Evolutionary conservation across 2,888 invertebrate genomes (phyloP).

Genomic region (Flabesymbios commensalis): DNA sequence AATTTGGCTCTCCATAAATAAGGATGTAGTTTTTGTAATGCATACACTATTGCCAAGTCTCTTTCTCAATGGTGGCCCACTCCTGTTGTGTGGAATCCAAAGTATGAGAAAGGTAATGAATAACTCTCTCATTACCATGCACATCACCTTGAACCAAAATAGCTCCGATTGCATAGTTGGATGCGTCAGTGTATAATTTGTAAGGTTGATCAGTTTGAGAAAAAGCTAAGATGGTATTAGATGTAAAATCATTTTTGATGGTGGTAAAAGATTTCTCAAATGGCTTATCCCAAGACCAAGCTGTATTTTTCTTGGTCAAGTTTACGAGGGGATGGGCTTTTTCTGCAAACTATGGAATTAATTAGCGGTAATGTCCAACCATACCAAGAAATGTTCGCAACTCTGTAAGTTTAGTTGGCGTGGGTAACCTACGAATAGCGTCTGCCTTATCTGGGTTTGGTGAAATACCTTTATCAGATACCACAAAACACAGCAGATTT

Average conservation of each 20-base stretch:
- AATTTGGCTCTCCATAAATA: too few species aligned
- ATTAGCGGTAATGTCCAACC: constrained; percentile 4
- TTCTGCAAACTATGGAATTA: constrained; percentile 1
- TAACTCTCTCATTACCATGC: too few species aligned
- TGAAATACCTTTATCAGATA: neutral
- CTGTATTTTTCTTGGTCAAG: neutral
- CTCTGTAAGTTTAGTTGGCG: neutral
- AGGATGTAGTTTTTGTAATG: too few species aligned
- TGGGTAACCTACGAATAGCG: neutral
- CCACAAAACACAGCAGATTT: neutral
- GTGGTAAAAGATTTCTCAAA: neutral
- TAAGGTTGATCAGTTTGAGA: too few species aligned
- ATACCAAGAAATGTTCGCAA: constrained; percentile 6
- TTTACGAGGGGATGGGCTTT: neutral
- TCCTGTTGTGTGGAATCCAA: too few species aligned
- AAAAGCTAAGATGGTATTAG: constrained; percentile 1
- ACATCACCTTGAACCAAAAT: constrained; percentile 7
- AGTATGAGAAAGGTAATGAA: too few species aligned
- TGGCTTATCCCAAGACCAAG: neutral
- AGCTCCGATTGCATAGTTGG: neutral
- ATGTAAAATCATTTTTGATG: neutral
- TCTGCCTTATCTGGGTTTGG: neutral
- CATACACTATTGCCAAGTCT: too few species aligned
- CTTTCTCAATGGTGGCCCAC: too few species aligned
- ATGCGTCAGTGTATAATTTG: constrained; percentile 7